Conservation (phyloP, 2,797 vertebrate species). For the Chelmon rostratus region DNA sequence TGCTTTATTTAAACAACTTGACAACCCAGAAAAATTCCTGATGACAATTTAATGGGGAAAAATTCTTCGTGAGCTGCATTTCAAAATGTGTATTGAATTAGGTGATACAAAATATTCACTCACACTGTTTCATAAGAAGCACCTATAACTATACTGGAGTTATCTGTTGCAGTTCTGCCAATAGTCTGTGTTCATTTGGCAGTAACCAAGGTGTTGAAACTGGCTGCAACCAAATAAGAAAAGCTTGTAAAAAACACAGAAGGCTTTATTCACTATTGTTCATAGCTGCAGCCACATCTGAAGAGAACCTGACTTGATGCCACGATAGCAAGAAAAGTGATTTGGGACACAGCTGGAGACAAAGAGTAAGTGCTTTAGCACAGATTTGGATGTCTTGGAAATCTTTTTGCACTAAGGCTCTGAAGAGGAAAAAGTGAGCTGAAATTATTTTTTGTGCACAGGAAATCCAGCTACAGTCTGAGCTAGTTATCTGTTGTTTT, state of each 20-base stretch:
- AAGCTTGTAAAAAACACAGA: slow-evolving; percentile 22
- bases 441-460: slow-evolving; percentile 59
- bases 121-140: slow-evolving; percentile 21
- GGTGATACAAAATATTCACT: slow-evolving; percentile 17
- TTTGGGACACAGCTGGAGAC: slow-evolving; percentile 65
- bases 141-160: neutral
- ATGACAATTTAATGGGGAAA: slow-evolving; percentile 36
- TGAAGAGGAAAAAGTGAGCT: slow-evolving; percentile 51
- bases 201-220: slow-evolving; percentile 22
- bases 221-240: slow-evolving; percentile 17
- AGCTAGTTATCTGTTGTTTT: slow-evolving; percentile 32
- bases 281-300: slow-evolving; percentile 29
- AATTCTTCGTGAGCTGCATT: slow-evolving; percentile 25
- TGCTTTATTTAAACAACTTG: slow-evolving; percentile 41
- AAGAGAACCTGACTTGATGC: slow-evolving; percentile 58
- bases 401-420: slow-evolving; percentile 33
- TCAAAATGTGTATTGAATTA: slow-evolving; percentile 40
- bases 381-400: slow-evolving; percentile 52
- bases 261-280: slow-evolving; percentile 25
- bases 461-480: slow-evolving; percentile 47
- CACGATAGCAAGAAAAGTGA: slow-evolving; percentile 56
- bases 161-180: slow-evolving; percentile 4
- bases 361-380: slow-evolving; percentile 70
- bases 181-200: slow-evolving; percentile 27
- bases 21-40: slow-evolving; percentile 31